Evolutionary conservation across 2,797 vertebrate species (phyloP).

Genomic region (Tarsius wallacei): DNA sequence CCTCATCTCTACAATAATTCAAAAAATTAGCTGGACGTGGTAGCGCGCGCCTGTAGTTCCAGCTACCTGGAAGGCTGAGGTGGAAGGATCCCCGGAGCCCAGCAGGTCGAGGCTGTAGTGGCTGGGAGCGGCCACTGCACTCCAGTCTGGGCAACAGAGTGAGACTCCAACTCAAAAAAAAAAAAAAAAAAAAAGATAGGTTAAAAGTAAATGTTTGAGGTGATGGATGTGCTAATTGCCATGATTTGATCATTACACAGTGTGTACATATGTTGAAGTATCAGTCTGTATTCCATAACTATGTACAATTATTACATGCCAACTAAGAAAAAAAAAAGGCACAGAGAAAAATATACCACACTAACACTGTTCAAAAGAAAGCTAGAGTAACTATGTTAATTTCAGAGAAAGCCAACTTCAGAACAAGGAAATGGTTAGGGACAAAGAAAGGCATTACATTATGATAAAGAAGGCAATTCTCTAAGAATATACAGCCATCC

Average conservation of each 20-base stretch:
- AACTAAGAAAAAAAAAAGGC: background rate
- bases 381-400: background rate
- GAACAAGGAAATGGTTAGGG: background rate
- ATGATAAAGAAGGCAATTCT: background rate
- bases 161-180: too few relatives aligned
- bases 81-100: too few relatives aligned
- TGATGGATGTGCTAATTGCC: background rate
- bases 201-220: background rate
- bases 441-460: background rate
- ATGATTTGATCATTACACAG: background rate
- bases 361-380: background rate
- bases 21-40: too few relatives aligned
- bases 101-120: too few relatives aligned
- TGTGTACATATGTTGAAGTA: background rate
- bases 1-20: too few relatives aligned
- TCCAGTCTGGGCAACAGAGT: too few relatives aligned
- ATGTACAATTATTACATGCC: background rate
- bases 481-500: background rate
- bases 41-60: too few relatives aligned
- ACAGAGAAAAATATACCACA: background rate
- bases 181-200: background rate
- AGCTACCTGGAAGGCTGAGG: too few relatives aligned
- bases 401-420: background rate
- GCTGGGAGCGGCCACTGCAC: too few relatives aligned
- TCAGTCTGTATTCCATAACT: background rate